Percentiles rank a stretch among this genome's conserved stretches.
phyloP scores from a whole-genome alignment of 2,888 invertebrate genomes.

The Leptinotarsa juncta region DNA sequence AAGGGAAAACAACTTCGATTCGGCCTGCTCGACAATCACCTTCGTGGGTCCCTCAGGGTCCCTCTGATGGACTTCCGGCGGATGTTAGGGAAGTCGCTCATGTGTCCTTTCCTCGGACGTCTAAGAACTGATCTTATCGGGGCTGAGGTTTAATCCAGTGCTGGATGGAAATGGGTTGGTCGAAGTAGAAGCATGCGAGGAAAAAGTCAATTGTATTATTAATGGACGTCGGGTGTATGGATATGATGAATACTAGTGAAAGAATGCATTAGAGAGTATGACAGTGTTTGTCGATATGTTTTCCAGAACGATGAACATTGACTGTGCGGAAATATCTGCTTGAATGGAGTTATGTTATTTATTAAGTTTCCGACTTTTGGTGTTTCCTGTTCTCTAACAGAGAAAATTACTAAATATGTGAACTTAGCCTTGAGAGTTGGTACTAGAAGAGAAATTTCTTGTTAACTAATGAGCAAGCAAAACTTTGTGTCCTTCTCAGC shows the following conservation, averaged over 20 bases:
- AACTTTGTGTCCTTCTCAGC: too few species aligned
- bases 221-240: constrained; percentile 25
- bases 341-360: not conserved
- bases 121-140: constrained; percentile 14
- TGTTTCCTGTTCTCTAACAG: not conserved
- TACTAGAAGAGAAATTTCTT: too few species aligned
- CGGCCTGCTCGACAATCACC: constrained; percentile 60
- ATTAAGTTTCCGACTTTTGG: not conserved
- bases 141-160: constrained; percentile 8
- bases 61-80: constrained; percentile 63
- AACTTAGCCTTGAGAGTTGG: too few species aligned
- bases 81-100: constrained; percentile 58
- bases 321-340: not conserved
- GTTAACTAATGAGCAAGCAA: too few species aligned
- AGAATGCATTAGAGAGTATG: constrained; percentile 33
- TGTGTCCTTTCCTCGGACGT: constrained; percentile 57
- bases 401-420: too few species aligned
- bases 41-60: constrained; percentile 60
- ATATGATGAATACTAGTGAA: constrained; percentile 30
- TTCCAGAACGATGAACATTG: constrained; percentile 7
- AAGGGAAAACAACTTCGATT: constrained; percentile 63
- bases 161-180: constrained; percentile 16
- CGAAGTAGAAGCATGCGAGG: constrained; percentile 4
- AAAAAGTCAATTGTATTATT: constrained; percentile 36
- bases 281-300: constrained; percentile 19